Evolutionary conservation across 2,888 invertebrate species (phyloP).

Genomic region (Parochlus steinenii): DNA sequence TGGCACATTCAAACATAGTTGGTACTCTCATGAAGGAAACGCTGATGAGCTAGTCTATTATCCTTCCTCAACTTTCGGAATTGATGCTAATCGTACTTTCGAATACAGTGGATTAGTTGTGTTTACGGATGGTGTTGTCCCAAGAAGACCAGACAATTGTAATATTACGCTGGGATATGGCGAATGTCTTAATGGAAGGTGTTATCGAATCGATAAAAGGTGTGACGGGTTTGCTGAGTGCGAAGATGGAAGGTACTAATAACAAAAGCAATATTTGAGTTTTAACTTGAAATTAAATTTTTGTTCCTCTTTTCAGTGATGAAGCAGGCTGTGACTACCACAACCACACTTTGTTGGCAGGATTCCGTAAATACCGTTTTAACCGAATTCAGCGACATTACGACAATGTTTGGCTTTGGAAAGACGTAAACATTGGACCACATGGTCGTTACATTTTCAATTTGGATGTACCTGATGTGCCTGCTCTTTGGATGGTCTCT

Average conservation of each 20-base stretch:
- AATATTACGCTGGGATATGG: slow-evolving; percentile 54
- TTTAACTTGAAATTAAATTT: too few relatives aligned
- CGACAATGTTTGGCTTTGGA: slow-evolving; percentile 92
- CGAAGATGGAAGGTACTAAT: slow-evolving; percentile 60
- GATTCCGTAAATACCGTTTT: slow-evolving; percentile 70
- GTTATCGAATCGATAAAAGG: slow-evolving; percentile 54
- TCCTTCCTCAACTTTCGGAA: slow-evolving; percentile 78
- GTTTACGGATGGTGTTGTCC: slow-evolving; percentile 73
- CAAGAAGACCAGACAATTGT: slow-evolving; percentile 48
- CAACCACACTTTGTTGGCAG: slow-evolving; percentile 47
- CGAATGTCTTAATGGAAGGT: slow-evolving; percentile 69
- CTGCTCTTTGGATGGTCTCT: slow-evolving; percentile 86
- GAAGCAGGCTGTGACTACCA: slow-evolving; percentile 56
- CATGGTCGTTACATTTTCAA: slow-evolving; percentile 80
- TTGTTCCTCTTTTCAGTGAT: too few relatives aligned
- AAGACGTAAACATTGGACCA: slow-evolving; percentile 81
- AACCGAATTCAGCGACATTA: slow-evolving; percentile 81
- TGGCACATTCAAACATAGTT: slow-evolving; percentile 65
- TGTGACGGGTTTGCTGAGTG: slow-evolving; percentile 72
- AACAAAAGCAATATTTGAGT: too few relatives aligned
- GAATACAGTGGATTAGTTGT: slow-evolving; percentile 78
- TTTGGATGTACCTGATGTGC: slow-evolving; percentile 64
- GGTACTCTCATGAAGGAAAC: slow-evolving; percentile 71
- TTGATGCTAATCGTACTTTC: slow-evolving; percentile 88
- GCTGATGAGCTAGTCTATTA: slow-evolving; percentile 74